These are phyloP conservation scores for Lordiphosa mommai DNA, from an alignment of 1,140 invertebrate genomes.

Conservation along the genomic window DNA sequence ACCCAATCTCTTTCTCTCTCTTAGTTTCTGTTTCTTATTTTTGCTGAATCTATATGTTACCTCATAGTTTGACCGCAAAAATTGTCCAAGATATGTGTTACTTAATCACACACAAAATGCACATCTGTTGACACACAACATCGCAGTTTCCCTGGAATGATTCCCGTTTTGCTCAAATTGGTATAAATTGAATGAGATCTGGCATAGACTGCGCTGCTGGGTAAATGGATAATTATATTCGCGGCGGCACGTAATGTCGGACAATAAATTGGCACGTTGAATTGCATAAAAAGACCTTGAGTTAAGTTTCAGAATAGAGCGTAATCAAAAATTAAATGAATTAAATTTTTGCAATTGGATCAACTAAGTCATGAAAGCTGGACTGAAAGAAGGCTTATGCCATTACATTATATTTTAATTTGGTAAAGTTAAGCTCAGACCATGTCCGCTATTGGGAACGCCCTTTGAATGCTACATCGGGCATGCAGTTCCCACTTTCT, in stretches of 20 bases:
- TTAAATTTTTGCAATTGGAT: no score
- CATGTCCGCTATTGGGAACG: no score
- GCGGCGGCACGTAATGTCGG: slow-evolving; percentile 8
- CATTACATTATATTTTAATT: no score
- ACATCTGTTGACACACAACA: slow-evolving; percentile 2
- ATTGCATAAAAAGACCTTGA: slow-evolving; percentile 10
- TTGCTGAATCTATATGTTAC: slow-evolving; percentile 46
- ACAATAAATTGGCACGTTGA: slow-evolving; percentile 24
- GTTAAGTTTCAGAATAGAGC: slow-evolving; percentile 15
- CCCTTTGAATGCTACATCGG: no score
- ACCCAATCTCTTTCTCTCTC: slow-evolving; percentile 18
- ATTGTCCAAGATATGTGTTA: slow-evolving; percentile 30
- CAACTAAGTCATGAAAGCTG: no score
- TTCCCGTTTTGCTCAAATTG: slow-evolving; percentile 5
- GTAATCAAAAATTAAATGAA: slow-evolving; percentile 17
- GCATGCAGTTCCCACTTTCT: no score
- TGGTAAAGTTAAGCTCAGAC: no score
- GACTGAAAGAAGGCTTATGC: no score
- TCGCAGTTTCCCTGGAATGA: slow-evolving; percentile 2
- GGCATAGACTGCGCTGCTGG: not conserved
- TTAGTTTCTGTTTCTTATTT: slow-evolving; percentile 20
- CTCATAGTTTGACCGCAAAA: slow-evolving; percentile 61
- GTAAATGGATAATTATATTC: slow-evolving; percentile 44
- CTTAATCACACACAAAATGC: slow-evolving; percentile 35
- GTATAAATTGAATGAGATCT: slow-evolving; percentile 38